Evolutionary conservation across 37 sponge, comb jelly and placozoan genomes (phyloP).

Genomic region (Cladorhizidae sp.): DNA sequence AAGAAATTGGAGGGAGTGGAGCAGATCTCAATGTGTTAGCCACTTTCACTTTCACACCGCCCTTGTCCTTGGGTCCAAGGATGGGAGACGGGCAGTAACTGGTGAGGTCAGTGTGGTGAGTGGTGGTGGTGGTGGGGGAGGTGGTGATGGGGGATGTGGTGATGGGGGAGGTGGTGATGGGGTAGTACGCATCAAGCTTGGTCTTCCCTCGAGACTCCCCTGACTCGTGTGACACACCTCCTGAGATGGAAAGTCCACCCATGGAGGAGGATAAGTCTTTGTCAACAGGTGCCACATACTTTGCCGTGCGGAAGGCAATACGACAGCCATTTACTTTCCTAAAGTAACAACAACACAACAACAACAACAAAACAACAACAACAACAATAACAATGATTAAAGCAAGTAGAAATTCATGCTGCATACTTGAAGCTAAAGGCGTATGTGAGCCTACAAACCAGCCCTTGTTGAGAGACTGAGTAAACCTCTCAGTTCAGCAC

Average conservation of each 20-base stretch:
- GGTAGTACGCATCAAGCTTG: not conserved
- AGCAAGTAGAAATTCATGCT: too few species aligned
- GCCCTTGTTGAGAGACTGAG: too few species aligned
- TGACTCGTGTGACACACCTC: too few species aligned
- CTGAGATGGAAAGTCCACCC: not conserved
- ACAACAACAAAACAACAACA: not conserved
- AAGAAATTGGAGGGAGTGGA: not conserved
- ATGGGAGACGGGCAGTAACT: too few species aligned
- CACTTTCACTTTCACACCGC: not conserved
- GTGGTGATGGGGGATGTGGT: too few species aligned
- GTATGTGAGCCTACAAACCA: too few species aligned
- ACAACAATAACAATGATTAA: too few species aligned
- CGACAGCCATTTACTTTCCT: conserved; percentile 66
- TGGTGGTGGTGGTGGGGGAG: too few species aligned
- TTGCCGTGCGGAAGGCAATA: conserved; percentile 39
- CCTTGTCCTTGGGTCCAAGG: not conserved
- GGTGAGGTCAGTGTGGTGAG: too few species aligned
- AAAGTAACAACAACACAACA: not conserved
- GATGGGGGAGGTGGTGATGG: not conserved
- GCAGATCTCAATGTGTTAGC: not conserved
- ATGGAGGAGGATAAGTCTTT: not conserved
- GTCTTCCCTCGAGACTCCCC: not conserved
- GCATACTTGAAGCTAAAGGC: too few species aligned
- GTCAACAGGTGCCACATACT: conserved; percentile 17
- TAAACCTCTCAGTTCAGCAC: too few species aligned